Percentiles rank a stretch among this genome's conserved stretches.
phyloP scores from a whole-genome alignment of 2,888 invertebrate species.

The Mimas tiliae region DNA sequence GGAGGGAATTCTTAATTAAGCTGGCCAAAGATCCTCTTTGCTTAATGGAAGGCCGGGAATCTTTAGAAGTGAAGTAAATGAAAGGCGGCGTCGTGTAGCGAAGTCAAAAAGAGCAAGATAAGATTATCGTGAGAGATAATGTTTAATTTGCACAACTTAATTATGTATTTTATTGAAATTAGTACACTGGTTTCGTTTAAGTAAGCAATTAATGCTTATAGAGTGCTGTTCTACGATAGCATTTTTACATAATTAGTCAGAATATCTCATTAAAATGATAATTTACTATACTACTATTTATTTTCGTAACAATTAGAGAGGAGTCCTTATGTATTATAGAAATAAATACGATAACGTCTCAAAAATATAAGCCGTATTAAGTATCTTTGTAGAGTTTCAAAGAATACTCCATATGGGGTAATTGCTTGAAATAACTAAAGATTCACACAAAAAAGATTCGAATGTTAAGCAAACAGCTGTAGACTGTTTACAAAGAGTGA shows the following conservation, averaged over 20 bases:
- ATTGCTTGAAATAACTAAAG: background rate
- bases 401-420: background rate
- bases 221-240: background rate
- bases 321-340: too few relatives aligned
- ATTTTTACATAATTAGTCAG: background rate
- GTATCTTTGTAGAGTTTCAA: too few relatives aligned
- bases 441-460: slow-evolving; percentile 3
- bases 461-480: slow-evolving; percentile 25
- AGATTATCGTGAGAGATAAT: slow-evolving; percentile 61
- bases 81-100: slow-evolving; percentile 52
- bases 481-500: slow-evolving; percentile 25
- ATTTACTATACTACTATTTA: background rate
- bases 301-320: background rate
- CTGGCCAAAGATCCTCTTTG: slow-evolving; percentile 74
- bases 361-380: background rate
- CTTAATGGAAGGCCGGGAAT: slow-evolving; percentile 76
- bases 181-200: slow-evolving; percentile 1
- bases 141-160: slow-evolving; percentile 57
- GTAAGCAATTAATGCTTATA: slow-evolving; percentile 18
- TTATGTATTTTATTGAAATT: slow-evolving; percentile 38
- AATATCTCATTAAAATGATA: background rate
- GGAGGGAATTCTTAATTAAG: slow-evolving; percentile 83
- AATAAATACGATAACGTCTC: too few relatives aligned
- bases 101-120: slow-evolving; percentile 62
- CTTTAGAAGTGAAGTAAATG: slow-evolving; percentile 71